Evolutionary conservation across 2,113 vertebrate species (phyloP).

Genomic region (Hippopotamus amphibius): DNA sequence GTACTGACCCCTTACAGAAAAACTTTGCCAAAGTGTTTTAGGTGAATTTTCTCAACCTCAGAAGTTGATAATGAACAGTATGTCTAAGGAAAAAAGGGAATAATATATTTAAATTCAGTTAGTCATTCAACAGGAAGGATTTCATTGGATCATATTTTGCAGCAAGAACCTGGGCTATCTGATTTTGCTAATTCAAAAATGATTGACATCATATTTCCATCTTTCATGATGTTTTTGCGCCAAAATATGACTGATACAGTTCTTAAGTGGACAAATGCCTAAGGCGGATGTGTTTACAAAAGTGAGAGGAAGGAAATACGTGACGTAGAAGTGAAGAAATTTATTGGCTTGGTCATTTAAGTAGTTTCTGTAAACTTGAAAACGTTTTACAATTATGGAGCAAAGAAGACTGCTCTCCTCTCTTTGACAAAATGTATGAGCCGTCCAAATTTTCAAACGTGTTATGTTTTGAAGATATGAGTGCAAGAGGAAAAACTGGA

Average conservation of each 20-base stretch:
- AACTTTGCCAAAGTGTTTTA: neutral
- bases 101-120: neutral
- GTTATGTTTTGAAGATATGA: neutral
- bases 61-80: neutral
- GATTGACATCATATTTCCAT: neutral
- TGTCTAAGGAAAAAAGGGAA: neutral
- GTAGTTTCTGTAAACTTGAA: slow-evolving; percentile 21
- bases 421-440: neutral
- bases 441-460: neutral
- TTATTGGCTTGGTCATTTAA: neutral
- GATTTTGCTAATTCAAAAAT: neutral
- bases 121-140: neutral
- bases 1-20: neutral
- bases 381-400: neutral
- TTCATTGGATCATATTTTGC: neutral
- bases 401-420: neutral
- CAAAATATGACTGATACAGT: neutral
- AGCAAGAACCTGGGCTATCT: neutral
- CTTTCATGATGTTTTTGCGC: neutral
- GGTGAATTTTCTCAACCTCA: neutral
- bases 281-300: neutral
- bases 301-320: neutral
- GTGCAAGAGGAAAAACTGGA: neutral
- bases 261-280: neutral
- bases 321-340: neutral